Evolutionary conservation across 2,113 vertebrate species (phyloP).

Genomic region (Cyprinodon brontotheroides): DNA sequence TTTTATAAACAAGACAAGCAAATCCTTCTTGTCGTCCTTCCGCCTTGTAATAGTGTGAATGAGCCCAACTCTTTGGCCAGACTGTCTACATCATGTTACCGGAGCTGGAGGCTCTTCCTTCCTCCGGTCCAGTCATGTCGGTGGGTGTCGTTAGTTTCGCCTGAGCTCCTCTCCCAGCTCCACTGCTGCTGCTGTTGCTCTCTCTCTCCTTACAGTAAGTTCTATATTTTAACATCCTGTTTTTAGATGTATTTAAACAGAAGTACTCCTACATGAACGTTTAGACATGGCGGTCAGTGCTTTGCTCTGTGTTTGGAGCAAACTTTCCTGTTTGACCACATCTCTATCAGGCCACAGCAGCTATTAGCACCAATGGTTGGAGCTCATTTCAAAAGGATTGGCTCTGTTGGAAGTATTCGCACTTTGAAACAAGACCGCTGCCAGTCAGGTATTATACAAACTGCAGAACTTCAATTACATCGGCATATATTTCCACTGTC

Average conservation of each 20-base stretch:
- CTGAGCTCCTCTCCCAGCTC: constrained; percentile 38
- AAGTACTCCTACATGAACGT: background rate
- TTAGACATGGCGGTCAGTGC: background rate
- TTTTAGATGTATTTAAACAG: background rate
- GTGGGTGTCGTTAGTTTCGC: constrained; percentile 43
- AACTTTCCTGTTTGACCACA: constrained; percentile 20
- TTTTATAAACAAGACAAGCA: background rate
- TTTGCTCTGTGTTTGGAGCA: background rate
- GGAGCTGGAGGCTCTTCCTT: constrained; percentile 40
- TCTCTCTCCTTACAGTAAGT: constrained; percentile 38
- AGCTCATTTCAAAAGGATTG: background rate
- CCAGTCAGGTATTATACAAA: background rate
- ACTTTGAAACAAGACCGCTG: background rate
- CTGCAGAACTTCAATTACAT: background rate
- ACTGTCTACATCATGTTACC: constrained; percentile 39
- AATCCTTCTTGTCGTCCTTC: background rate
- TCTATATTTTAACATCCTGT: background rate
- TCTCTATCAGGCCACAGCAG: constrained; percentile 36
- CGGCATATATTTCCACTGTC: background rate
- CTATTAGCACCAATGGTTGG: background rate
- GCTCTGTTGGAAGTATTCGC: background rate
- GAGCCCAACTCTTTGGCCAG: background rate
- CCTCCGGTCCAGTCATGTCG: constrained; percentile 38
- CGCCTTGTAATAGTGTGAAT: background rate
- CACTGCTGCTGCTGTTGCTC: constrained; percentile 27